Evolutionary conservation across 2,888 invertebrate species (phyloP).

Genomic region (Eupithecia insigniata): DNA sequence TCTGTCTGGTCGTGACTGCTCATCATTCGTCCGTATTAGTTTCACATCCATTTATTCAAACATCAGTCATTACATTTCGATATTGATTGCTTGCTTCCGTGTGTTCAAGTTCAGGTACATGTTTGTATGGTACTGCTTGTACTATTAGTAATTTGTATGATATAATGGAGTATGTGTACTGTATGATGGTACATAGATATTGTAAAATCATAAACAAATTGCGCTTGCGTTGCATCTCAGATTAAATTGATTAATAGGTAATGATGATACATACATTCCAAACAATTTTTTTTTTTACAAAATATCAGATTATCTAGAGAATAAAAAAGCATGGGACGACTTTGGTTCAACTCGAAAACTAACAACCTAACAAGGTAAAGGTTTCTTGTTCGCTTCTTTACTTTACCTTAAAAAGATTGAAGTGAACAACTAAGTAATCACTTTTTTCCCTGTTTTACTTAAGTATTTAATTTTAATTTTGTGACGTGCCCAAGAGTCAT

Average conservation of each 20-base stretch:
- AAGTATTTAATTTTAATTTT: too few relatives aligned
- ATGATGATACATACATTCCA: conserved; percentile 12
- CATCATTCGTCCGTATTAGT: conserved; percentile 67
- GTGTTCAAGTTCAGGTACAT: conserved; percentile 40
- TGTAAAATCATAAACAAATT: conserved; percentile 46
- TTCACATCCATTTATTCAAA: conserved; percentile 57
- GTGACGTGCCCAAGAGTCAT: too few relatives aligned
- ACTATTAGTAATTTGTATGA: conserved; percentile 10
- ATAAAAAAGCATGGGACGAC: too few relatives aligned
- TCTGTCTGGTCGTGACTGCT: conserved; percentile 64
- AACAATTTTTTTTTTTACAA: too few relatives aligned
- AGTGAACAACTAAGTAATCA: too few relatives aligned
- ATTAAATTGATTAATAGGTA: conserved; percentile 28
- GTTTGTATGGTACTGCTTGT: conserved; percentile 25
- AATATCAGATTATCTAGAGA: too few relatives aligned
- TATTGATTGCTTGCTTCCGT: conserved; percentile 79
- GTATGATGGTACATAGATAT: neutral
- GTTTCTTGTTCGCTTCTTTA: too few relatives aligned
- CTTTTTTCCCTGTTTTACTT: too few relatives aligned
- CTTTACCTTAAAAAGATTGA: too few relatives aligned
- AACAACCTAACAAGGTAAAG: too few relatives aligned
- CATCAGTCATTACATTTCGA: conserved; percentile 72
- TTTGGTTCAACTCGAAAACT: too few relatives aligned
- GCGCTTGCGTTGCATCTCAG: conserved; percentile 47
- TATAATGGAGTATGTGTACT: neutral